Evolutionary conservation across 2,113 vertebrate genomes (phyloP).

Genomic region (Paedocypris sp.): DNA sequence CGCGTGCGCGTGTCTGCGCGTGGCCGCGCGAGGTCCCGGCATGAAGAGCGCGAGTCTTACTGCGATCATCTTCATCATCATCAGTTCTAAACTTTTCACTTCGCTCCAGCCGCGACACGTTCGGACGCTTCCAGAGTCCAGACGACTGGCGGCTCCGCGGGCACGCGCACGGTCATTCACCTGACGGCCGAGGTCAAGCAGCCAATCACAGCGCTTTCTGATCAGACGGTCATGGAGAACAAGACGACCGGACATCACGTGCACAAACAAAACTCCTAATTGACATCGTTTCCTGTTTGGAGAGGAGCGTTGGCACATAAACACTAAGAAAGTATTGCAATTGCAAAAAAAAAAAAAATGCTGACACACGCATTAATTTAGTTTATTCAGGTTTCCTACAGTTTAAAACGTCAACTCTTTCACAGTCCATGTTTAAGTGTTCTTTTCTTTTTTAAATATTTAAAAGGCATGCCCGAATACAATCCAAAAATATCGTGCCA

Average conservation of each 20-base stretch:
- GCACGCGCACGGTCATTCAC: conserved; percentile 22
- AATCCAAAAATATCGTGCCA: too few relatives aligned
- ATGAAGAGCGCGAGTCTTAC: not conserved
- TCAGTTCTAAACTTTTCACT: not conserved
- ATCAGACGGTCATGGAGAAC: not conserved
- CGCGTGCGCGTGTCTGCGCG: not conserved
- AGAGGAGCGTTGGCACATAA: too few relatives aligned
- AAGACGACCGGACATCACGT: not conserved
- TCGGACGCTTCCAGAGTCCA: not conserved
- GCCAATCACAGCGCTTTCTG: not conserved
- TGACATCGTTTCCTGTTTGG: conserved; percentile 26
- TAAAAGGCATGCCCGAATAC: too few relatives aligned
- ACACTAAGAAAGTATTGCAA: too few relatives aligned
- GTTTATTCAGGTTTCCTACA: too few relatives aligned
- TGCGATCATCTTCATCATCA: not conserved
- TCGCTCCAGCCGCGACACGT: too few relatives aligned
- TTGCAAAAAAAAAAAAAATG: too few relatives aligned
- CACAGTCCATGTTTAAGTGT: too few relatives aligned
- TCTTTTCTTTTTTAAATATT: too few relatives aligned
- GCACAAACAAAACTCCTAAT: conserved; percentile 19
- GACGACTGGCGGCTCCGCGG: not conserved
- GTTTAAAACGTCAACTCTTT: too few relatives aligned
- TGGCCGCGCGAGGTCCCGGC: not conserved
- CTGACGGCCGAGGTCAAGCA: conserved; percentile 12
- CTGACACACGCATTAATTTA: too few relatives aligned